phyloP scores from a whole-genome alignment of 2,113 vertebrate genomes.

The Eira barbara region DNA sequence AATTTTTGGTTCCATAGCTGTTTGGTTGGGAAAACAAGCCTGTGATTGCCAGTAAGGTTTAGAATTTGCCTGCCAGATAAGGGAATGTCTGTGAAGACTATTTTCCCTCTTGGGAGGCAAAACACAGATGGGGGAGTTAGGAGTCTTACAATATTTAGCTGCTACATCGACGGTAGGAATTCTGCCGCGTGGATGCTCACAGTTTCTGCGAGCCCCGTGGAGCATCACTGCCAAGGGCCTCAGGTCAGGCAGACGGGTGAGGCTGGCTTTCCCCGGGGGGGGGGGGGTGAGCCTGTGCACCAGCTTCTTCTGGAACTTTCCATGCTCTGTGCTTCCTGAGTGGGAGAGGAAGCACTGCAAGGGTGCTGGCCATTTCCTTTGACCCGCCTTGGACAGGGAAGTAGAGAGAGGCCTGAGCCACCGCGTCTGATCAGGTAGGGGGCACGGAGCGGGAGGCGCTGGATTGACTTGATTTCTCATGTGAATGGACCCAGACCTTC shows the following conservation, averaged over 20 bases:
- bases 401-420: too few species aligned
- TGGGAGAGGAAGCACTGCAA: accelerated
- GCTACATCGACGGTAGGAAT: constrained; percentile 80
- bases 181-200: constrained; percentile 75
- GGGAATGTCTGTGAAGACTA: constrained; percentile 82
- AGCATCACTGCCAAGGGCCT: constrained; percentile 41
- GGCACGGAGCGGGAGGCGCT: accelerated
- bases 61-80: constrained; percentile 83
- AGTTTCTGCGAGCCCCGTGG: constrained; percentile 70
- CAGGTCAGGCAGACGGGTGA: not conserved
- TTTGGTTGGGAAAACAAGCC: constrained; percentile 84
- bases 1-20: constrained; percentile 79
- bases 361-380: not conserved
- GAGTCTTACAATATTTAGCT: constrained; percentile 83
- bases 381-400: not conserved
- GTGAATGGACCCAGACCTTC: accelerated
- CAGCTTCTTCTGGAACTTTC: not conserved
- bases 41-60: constrained; percentile 83
- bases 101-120: constrained; percentile 87
- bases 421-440: too few species aligned
- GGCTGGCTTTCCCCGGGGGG: not conserved
- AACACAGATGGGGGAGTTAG: constrained; percentile 87
- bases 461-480: too few species aligned
- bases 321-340: not conserved
- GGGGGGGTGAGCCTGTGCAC: accelerated